Base-by-base conservation (phyloP, 64 coral and sea anemone species). In the Acropora yongei region DNA sequence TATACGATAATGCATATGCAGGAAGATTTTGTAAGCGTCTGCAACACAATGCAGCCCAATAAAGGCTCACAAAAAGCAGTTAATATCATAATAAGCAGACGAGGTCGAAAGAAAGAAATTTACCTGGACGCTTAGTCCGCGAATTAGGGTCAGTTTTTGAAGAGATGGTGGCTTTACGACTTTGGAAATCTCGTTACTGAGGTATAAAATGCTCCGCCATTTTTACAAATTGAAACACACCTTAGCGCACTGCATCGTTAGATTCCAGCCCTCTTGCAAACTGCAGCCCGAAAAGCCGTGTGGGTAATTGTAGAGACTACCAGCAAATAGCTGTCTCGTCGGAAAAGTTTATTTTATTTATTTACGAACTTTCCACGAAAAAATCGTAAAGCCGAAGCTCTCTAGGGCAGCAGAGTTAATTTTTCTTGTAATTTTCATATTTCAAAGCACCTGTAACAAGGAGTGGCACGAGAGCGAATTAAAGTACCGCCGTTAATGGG, bases 201-300 rank as follows among this genome's bases (percentile, higher is more conserved):
- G 49, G 48, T 85, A 65, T 72, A 48, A 18, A 47, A 85, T 49
- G 60, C 82, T 85, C 82, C 82, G 82, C 82, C 82, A 72, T 85
- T 71, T 85, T 85, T 47, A 67, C 14, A 68, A 67, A 60, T 71
- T n/a, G 82, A 85, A 85, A 85, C 82, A 85, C 82, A 85, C 82
- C 82, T 85, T 85, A 65, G 82, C 11, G 63, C 44, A 71, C 16
- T 71, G 6, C 65, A 71, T 85, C 63, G 3, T 65, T 85, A 85
- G 82, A 47, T 8, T 65, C 82, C 82, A 85, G 82, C 82, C 82
- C 30, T 85, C 65, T 71, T 85, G 6, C 20, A 71, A n/a, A 85
- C 1, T 17, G 44, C 2, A 69, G 0, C 44, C 16, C 43, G 44
- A 48, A 45, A 44, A 43, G 82, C 61, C 43, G 13, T 84, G 6